Evolutionary conservation across 2,113 vertebrate species (phyloP), one percentile per base, ranked within the genome.

Genomic region (Arothron firmamentum): DNA sequence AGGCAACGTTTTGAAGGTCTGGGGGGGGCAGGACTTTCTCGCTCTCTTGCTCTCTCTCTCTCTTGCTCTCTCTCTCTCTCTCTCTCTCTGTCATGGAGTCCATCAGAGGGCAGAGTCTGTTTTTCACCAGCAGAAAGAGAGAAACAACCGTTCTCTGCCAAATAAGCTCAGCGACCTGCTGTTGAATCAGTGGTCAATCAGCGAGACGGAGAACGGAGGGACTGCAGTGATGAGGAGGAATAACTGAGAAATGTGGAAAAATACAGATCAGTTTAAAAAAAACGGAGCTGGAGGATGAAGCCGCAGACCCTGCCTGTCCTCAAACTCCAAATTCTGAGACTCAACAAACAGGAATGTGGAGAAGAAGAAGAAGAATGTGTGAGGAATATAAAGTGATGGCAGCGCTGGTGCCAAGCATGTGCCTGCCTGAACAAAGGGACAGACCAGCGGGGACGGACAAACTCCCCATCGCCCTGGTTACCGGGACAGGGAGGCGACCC

Each of bases 91-190:
- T 87, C 86, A 85, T 87, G 80, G 80, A 85, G 88, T 78, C 78
- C 72, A 80, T 82, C 81, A 86, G 76, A 90, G 52, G 78, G 71
- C 53, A 42, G 74, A 75, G 63, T 78, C 73, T 87, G 83, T 89
- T 90, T 81, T 76, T 79, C 70, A 81, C 80, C 71, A 78, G 68
- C 75, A 85, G 6, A 57, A 31, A 51, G 53, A 70, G 67, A 76
- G 74, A 90, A 92, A 89, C 79, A 90, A 84, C 83, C 62, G 72
- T 57, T 73, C 49, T 72, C 72, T 91, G 88, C 89, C 88, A 91
- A 77, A 78, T 71, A 79, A 84, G 79, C 79, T 74, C 86, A 84
- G 77, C 90, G 85, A 79, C 34, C 89, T 88, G 87, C 79, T 74
- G 83, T 85, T 85, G 85, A 92, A 86, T 76, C 77, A 75, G 76